phyloP scores from a whole-genome alignment of 2,113 vertebrate genomes.

The Myocastor coypus region DNA sequence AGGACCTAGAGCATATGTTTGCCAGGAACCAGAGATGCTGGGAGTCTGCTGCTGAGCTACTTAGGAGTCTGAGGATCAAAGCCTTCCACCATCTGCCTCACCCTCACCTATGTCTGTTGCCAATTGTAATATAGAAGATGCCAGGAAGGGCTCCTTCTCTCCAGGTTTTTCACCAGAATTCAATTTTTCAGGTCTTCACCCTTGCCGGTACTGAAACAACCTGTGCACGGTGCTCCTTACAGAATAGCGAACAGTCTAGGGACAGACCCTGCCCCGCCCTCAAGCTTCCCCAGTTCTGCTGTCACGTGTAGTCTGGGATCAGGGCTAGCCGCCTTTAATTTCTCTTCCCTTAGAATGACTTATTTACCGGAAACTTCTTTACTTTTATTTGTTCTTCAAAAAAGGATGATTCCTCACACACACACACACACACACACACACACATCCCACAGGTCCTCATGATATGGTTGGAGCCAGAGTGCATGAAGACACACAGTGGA shows the following conservation, averaged over 20 bases:
- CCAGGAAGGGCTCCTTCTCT: background rate
- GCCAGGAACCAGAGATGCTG: background rate
- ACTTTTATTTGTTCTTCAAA: background rate
- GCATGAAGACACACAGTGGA: background rate
- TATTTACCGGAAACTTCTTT: constrained; percentile 24
- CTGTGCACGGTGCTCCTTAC: background rate
- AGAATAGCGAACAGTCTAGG: background rate
- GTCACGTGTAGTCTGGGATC: background rate
- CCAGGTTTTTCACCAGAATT: background rate
- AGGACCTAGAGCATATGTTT: background rate
- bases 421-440: too few species aligned
- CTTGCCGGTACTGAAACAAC: background rate
- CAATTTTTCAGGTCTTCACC: background rate
- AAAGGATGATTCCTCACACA: background rate
- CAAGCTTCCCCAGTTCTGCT: background rate
- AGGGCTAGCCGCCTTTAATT: background rate
- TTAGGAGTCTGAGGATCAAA: background rate
- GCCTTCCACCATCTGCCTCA: background rate
- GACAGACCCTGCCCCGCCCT: background rate
- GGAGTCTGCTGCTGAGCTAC: background rate
- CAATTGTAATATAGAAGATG: background rate
- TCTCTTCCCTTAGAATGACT: constrained; percentile 10
- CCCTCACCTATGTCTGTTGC: background rate
- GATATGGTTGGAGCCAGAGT: background rate
- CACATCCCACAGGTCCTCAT: background rate